Evolutionary conservation across 2,888 invertebrate species (phyloP).

Genomic region (Endotricha flammealis): DNA sequence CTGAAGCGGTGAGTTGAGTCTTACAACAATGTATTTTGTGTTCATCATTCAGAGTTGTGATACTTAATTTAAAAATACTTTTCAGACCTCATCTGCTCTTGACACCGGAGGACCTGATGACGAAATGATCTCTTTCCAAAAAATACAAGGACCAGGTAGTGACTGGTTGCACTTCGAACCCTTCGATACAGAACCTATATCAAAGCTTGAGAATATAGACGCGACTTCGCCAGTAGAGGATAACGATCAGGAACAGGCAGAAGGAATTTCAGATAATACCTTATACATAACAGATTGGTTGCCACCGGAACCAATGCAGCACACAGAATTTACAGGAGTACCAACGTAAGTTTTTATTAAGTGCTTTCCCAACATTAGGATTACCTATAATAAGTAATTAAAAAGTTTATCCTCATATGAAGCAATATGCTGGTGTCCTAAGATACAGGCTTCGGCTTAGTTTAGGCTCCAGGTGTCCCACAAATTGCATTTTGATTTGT

Average conservation of each 20-base stretch:
- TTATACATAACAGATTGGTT: conserved; percentile 78
- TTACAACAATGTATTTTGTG: no score
- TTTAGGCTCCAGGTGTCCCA: no score
- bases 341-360: conserved; percentile 73
- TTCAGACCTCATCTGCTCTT: conserved; percentile 16
- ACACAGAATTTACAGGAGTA: conserved; percentile 75
- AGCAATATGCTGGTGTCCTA: no score
- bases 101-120: conserved; percentile 26
- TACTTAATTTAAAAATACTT: not conserved
- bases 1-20: conserved; percentile 35
- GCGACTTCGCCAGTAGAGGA: conserved; percentile 26
- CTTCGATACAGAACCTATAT: conserved; percentile 10
- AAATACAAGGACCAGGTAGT: conserved; percentile 52
- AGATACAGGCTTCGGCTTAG: no score
- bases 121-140: conserved; percentile 52
- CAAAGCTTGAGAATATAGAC: not conserved
- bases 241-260: conserved; percentile 14
- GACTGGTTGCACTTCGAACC: conserved; percentile 63
- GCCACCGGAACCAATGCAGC: conserved; percentile 69
- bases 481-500: no score
- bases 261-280: conserved; percentile 26
- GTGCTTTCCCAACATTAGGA: no score
- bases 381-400: no score
- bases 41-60: no score
- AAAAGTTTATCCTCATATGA: no score